Base-by-base conservation (phyloP, 2,888 invertebrate species). In the Macropis europaea region DNA sequence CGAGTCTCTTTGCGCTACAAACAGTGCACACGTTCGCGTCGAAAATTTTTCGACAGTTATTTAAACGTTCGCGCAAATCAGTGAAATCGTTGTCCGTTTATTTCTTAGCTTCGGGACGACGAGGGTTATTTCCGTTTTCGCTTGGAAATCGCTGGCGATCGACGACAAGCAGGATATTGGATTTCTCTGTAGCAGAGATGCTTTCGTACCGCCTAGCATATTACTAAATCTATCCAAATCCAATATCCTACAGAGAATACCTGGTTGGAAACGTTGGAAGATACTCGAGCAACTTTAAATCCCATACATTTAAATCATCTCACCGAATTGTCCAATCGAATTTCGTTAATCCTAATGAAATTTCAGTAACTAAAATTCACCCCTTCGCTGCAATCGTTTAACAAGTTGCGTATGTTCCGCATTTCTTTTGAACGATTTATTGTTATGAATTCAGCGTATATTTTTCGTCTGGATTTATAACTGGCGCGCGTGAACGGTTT, bases 121-220 rank as follows among this genome's bases (percentile, higher is more conserved):
- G n/a, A n/a, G n/a, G 7, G 54, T 50, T 64, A 56, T 64, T 56
- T 71, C 59, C 71, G 61, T 52, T n/a, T 34, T 52, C 54, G 63
- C 38, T 26, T 59, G 36, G 11, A 53, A 48, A 56, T 59, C 43
- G n/a, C 36, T 17, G 47, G 28, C 61, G 66, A 64, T 54, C 62
- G 59, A 52, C 54, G 52, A 68, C 70, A 68, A 62, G 28, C 76
- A 73, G 76, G 81, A 80, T 80, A 78, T 80, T 81, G 73, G 60
- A 78, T 76, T 76, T 73, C 53, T 42, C 67, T 50, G 34, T 26
- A 56, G 52, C 22, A 11, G 28, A 22, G 50, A 52, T 30, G 26
- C 9, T 11, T 26, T 13, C 42, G 28, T 54, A 67, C 32, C 56
- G 11, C 42, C 52, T 66, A 32, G 47, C 45, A 45, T 52, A 61